Evolutionary conservation across 2,797 vertebrate genomes (phyloP), one percentile per base, ranked within the genome.

Genomic region (Neopelma chrysocephalum): DNA sequence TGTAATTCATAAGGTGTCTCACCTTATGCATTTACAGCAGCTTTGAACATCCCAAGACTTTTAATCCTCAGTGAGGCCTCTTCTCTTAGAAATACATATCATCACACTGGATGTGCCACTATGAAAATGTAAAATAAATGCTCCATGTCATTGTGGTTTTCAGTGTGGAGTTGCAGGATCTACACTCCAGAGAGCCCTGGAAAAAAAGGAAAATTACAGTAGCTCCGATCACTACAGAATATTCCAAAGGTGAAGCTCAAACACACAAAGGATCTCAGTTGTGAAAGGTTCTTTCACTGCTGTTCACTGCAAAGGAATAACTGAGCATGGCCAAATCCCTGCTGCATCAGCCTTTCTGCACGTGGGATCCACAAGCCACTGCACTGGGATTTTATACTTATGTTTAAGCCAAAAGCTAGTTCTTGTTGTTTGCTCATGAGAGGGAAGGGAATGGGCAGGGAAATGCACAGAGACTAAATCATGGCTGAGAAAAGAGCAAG

Each of bases 101-200:
- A 32, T 51, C 26, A 16, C 34, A 53, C 7, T 60, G 42, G 27
- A 64, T 57, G 12, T 48, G 23, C 21, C 3, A 2, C 45, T 36
- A 43, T 0, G 0, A 57, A 79, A 84, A 72, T 4, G 8, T 25
- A 82, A 90, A 92, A 51, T 13, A 48, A 88, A 32, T 17, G 18
- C 31, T 82, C 54, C 0, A 0, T 22, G 40, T 62, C 31, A 23
- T 51, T 1, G 1, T 0, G 0, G 31, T 75, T 93, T 79, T 56
- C 45, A 34, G 40, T 23, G 21, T 1, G 2, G 56, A 61, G 45
- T 34, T 90, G 29, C 38, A 78, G 3, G 15, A 68, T 26, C 79
- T 86, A 60, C n/a, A 34, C 20, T 48, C 29, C 36, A 26, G 69
- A 90, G 38, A 54, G 38, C 34, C 81, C 61, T 53, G 21, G 47